phyloP scores from a whole-genome alignment of 53 echinoderm and acorn worm genomes.

The Stichopus horrens region DNA sequence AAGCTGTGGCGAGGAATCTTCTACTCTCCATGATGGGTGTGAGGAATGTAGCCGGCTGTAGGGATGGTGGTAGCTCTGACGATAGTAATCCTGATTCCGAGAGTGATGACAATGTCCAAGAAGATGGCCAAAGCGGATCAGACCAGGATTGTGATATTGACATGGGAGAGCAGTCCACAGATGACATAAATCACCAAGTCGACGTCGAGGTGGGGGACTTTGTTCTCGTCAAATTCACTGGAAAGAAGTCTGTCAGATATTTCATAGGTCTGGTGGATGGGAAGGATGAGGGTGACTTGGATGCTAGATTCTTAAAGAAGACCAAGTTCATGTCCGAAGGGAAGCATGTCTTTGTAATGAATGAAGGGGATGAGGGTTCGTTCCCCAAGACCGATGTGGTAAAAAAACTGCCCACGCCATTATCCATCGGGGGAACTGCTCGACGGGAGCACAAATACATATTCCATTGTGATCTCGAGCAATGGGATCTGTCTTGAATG shows the following conservation, averaged over 20 bases:
- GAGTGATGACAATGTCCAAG: background rate
- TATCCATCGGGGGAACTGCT: conserved; percentile 20
- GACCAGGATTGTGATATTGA: conserved; percentile 5
- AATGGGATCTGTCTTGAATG: background rate
- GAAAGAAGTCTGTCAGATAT: conserved; percentile 12
- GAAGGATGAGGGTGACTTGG: background rate
- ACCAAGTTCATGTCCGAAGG: background rate
- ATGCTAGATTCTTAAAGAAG: conserved; percentile 11
- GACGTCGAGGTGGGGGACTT: conserved; percentile 9
- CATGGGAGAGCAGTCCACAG: background rate
- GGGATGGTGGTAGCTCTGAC: conserved; percentile 4
- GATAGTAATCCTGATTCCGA: background rate
- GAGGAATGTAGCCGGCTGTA: background rate
- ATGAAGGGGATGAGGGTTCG: no score
- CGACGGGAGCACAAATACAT: conserved; percentile 13
- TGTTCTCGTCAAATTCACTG: conserved; percentile 5
- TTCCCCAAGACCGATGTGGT: background rate
- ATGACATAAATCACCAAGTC: background rate
- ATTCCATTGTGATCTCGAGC: conserved; percentile 16
- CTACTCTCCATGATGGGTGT: conserved; percentile 5
- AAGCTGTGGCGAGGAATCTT: background rate
- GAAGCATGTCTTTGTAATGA: no score
- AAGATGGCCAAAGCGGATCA: background rate
- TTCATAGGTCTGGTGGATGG: conserved; percentile 1
- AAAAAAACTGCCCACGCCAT: conserved; percentile 16